Evolutionary conservation across 2,797 vertebrate species (phyloP), one percentile per base, ranked within the genome.

Genomic region (Scleropages formosus): DNA sequence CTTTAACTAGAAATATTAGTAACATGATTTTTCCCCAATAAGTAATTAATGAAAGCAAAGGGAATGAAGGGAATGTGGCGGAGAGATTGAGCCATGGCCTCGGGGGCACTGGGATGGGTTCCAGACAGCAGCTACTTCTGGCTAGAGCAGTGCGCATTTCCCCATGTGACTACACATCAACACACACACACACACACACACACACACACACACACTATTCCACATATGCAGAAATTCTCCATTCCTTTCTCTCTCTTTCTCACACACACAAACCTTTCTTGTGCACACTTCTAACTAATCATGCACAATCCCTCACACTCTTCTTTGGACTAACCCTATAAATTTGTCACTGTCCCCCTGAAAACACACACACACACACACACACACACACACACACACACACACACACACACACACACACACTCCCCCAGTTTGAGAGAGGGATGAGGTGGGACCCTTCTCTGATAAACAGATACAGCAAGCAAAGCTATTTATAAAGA

Each of bases 401-500:
- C 51, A 69, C 58, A 69, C 39, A 12, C 51, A 58, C 15, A 75
- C 46, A 15, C 26, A 77, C 80, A 78, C 65, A 62, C 51, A 69
- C 80, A 78, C 80, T 83, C 82, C 79, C 68, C 80, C 80, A 76
- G 77, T 46, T 39, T 82, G 73, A 74, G 72, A 74, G 72, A 6
- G 77, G 73, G 74, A 84, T 83, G 82, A 65, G 81, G 78, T 27
- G 59, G 80, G 69, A 75, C 76, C 76, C 79, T 47, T 80, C 80
- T 78, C 84, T 20, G 88, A 90, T 89, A 87, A 84, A 84, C 75
- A 81, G 88, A 90, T 89, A 78, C 72, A 77, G 27, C 64, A 44
- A 87, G 81, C 7, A 70, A 31, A 15, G 51, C 49, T 24, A 58
- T 78, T 78, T 75, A 64, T 72, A 63, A 53, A 62, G 53, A 61